phyloP scores from a whole-genome alignment of 2,888 invertebrate genomes.

The Xiphydria camelus region DNA sequence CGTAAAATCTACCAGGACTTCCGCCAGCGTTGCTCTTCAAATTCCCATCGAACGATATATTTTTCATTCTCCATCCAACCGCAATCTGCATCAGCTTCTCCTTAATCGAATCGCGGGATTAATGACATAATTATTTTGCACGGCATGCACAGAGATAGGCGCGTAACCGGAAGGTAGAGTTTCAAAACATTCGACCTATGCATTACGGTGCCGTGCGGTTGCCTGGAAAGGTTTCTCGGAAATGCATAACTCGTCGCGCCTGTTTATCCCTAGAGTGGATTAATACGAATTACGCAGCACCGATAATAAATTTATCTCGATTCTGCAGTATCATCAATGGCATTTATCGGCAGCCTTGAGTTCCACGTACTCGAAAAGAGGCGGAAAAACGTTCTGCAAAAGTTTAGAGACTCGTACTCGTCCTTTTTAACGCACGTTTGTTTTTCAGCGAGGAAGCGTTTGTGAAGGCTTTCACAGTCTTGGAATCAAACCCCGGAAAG shows the following conservation, averaged over 20 bases:
- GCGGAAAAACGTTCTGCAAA: constrained; percentile 6
- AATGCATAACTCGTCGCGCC: too few species aligned
- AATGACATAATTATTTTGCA: constrained; percentile 4
- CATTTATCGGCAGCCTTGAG: constrained; percentile 8
- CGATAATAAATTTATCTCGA: too few species aligned
- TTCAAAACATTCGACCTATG: constrained; percentile 15
- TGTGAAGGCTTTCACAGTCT: constrained; percentile 29
- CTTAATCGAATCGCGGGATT: too few species aligned
- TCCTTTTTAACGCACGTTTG: constrained; percentile 8
- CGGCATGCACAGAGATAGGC: constrained; percentile 10
- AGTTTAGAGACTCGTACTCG: not conserved
- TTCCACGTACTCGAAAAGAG: constrained; percentile 13
- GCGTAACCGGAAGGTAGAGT: constrained; percentile 6
- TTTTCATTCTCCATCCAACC: too few species aligned
- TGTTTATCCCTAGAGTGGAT: too few species aligned
- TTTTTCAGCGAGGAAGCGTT: constrained; percentile 45
- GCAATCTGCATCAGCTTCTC: too few species aligned
- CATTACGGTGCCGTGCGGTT: constrained; percentile 9
- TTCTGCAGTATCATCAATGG: not conserved
- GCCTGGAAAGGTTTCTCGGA: too few species aligned
- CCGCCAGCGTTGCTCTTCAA: too few species aligned
- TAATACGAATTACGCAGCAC: too few species aligned
- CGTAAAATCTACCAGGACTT: too few species aligned
- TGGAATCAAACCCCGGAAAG: constrained; percentile 27
- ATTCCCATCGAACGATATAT: too few species aligned